Base-by-base conservation (phyloP, 2,888 invertebrate genomes). In the Acrocyrtus sp. region DNA sequence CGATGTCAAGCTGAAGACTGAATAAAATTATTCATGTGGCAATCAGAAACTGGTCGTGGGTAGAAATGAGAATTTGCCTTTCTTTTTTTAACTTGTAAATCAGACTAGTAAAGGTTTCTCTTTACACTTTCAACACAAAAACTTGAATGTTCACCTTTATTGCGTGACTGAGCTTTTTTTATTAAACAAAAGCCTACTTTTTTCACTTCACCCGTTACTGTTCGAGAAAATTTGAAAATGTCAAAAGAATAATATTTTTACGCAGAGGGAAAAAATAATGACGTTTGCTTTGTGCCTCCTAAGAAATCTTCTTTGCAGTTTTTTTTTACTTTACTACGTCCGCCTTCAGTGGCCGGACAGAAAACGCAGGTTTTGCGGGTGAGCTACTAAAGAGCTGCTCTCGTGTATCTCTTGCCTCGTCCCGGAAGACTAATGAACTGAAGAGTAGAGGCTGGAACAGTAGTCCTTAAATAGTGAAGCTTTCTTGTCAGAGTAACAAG, bases 391-490 rank as follows among this genome's bases (percentile, higher is more conserved):
- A n/a, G n/a, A n/a, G n/a, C n/a, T n/a, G n/a, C n/a, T n/a, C n/a
- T n/a, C n/a, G n/a, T n/a, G n/a, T n/a, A n/a, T n/a, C n/a, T n/a
- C 70, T 63, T 53, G 56, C 70, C 47, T 63, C 62, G 70, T 63
- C 70, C 70, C 62, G 63, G 70, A 70, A 70, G 70, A 70, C 63
- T 70, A 63, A 43, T 70, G 57, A 70, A 70, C 70, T 70, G 70
- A 63, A 41, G 70, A 57, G 50, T 15, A 27, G 57, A 51, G 39
- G 43, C 51, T 70, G 54, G 48, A 24, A 54, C 45, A 21, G 29
- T 54, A 12, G 34, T 57, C 63, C 63, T 70, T 70, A 70, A 70
- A 70, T 70, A 70, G 57, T 57, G 27, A n/a, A n/a, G n/a, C n/a
- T n/a, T n/a, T n/a, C n/a, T n/a, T n/a, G n/a, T n/a, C n/a, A n/a